phyloP scores from a whole-genome alignment of 2,888 invertebrate species.

The Malachius bipustulatus region DNA sequence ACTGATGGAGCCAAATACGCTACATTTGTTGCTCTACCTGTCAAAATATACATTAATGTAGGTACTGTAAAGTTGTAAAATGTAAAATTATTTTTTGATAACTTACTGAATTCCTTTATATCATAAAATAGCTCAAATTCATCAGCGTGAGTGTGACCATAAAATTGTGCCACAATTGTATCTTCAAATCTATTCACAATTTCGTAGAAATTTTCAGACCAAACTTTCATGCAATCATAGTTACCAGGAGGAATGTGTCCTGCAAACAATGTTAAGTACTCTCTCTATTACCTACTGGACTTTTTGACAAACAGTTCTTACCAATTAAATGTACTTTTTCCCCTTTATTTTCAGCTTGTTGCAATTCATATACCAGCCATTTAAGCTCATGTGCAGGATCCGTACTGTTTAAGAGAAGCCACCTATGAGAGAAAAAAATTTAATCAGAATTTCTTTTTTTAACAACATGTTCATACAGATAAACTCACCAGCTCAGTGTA shows the following conservation, averaged over 20 bases:
- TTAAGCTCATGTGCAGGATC: slow-evolving; percentile 91
- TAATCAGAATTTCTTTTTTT: neutral
- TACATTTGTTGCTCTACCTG: slow-evolving; percentile 67
- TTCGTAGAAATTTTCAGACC: slow-evolving; percentile 87
- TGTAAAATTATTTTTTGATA: slow-evolving; percentile 9
- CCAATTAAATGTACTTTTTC: slow-evolving; percentile 96
- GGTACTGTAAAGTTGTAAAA: slow-evolving; percentile 1
- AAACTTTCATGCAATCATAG: slow-evolving; percentile 83
- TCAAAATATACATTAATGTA: slow-evolving; percentile 20
- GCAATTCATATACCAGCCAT: slow-evolving; percentile 87
- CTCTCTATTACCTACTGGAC: neutral
- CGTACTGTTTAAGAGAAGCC: slow-evolving; percentile 88
- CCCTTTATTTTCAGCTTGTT: slow-evolving; percentile 80
- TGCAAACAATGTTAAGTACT: slow-evolving; percentile 21
- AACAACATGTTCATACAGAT: neutral
- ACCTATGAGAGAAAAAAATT: slow-evolving; percentile 43
- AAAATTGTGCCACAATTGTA: slow-evolving; percentile 83
- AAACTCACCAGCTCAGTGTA: slow-evolving; percentile 75
- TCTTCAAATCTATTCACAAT: slow-evolving; percentile 79
- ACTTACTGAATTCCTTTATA: slow-evolving; percentile 57
- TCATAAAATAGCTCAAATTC: slow-evolving; percentile 91
- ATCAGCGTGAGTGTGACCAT: slow-evolving; percentile 87
- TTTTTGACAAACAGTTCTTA: slow-evolving; percentile 7
- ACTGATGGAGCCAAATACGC: slow-evolving; percentile 91
- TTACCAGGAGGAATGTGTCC: slow-evolving; percentile 93